Conservation (phyloP, 2,797 vertebrate genomes). For the Salarias fasciatus region DNA sequence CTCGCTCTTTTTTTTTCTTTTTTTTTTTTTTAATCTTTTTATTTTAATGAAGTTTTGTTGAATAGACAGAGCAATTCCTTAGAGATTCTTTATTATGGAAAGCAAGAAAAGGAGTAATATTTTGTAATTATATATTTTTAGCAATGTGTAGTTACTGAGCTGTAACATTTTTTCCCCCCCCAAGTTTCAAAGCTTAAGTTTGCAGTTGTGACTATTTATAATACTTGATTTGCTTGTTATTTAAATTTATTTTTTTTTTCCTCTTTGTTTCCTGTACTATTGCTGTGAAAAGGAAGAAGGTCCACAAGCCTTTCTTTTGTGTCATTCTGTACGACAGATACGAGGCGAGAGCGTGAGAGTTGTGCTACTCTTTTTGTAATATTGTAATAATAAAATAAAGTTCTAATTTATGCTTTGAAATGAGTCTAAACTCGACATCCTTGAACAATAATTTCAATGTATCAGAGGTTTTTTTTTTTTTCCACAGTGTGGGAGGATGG, state of each 20-base stretch:
- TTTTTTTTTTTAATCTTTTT: conserved; percentile 52
- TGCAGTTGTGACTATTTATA: conserved; percentile 93
- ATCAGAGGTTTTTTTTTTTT: too few relatives aligned
- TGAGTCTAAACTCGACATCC: conserved; percentile 21
- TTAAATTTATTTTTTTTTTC: conserved; percentile 72
- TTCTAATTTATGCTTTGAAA: conserved; percentile 95
- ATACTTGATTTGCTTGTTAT: conserved; percentile 89
- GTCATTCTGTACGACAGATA: conserved; percentile 86
- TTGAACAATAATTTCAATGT: not conserved
- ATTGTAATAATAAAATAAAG: conserved; percentile 92
- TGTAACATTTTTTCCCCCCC: conserved; percentile 77
- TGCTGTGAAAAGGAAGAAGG: conserved; percentile 85
- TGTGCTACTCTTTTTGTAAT: conserved; percentile 99
- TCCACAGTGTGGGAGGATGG: too few relatives aligned
- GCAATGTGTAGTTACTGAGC: conserved; percentile 90
- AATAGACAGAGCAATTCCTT: conserved; percentile 87
- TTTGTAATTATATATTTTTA: conserved; percentile 91
- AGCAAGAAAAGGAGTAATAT: conserved; percentile 85
- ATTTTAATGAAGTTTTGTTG: conserved; percentile 84
- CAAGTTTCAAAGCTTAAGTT: conserved; percentile 87
- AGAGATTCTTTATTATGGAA: conserved; percentile 86
- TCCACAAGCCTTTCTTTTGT: conserved; percentile 80
- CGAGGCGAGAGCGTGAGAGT: conserved; percentile 89
- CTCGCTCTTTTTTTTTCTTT: conserved; percentile 28
- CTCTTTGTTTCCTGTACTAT: conserved; percentile 77